Percentiles rank a stretch among this genome's conserved stretches.
Evolutionary conservation across 2,113 vertebrate species (phyloP).

Genomic region (Hoplias malabaricus): DNA sequence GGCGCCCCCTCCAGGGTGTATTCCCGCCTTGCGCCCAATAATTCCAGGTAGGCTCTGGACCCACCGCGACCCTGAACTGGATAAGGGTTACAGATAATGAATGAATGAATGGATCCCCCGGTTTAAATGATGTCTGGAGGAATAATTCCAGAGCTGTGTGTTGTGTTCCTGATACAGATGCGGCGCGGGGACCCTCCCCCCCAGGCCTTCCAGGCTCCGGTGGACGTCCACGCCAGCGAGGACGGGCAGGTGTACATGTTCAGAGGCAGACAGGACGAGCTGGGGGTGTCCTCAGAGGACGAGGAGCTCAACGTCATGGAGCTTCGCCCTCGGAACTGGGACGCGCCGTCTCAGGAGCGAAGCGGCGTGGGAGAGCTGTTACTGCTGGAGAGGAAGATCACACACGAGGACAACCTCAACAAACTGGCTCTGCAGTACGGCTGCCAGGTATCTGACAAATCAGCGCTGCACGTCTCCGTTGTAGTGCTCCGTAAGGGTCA

Average conservation of each 20-base stretch:
- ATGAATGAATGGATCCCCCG: too few relatives aligned
- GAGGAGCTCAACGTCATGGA: conserved; percentile 78
- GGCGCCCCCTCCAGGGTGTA: too few relatives aligned
- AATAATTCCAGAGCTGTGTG: too few relatives aligned
- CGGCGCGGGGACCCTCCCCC: conserved; percentile 73
- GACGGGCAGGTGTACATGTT: conserved; percentile 86
- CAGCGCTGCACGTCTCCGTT: not conserved
- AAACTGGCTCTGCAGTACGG: conserved; percentile 93
- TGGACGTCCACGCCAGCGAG: conserved; percentile 75
- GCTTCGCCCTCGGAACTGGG: conserved; percentile 69
- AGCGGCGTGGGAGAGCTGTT: conserved; percentile 63
- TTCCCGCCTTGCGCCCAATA: too few relatives aligned
- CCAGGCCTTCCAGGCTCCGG: conserved; percentile 83
- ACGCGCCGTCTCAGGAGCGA: conserved; percentile 53
- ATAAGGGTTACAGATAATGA: too few relatives aligned
- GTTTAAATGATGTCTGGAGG: too few relatives aligned
- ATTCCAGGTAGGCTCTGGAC: too few relatives aligned
- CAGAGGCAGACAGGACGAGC: conserved; percentile 62
- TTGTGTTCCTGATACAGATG: conserved; percentile 68
- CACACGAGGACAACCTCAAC: conserved; percentile 83
- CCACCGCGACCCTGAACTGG: too few relatives aligned
- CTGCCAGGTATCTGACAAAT: conserved; percentile 80
- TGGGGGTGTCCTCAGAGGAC: conserved; percentile 75
- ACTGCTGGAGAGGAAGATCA: conserved; percentile 80
- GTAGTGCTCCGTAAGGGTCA: too few relatives aligned